phyloP scores from a whole-genome alignment of 2,113 vertebrate genomes.

The Alethe diademata region DNA sequence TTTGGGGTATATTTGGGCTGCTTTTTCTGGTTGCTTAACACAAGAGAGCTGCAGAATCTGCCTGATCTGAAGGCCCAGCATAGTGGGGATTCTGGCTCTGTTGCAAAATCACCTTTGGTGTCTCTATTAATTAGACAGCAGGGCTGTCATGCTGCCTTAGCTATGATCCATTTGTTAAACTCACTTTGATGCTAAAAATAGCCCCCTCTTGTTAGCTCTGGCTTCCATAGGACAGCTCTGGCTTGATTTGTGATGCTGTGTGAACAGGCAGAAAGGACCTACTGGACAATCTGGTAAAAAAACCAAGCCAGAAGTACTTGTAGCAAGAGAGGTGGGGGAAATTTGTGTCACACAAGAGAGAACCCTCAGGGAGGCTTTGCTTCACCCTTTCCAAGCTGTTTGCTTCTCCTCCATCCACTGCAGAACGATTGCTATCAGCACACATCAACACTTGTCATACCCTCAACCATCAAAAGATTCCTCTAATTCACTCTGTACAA shows the following conservation, averaged over 20 bases:
- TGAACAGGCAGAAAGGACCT: not conserved
- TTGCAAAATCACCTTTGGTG: slow-evolving; percentile 29
- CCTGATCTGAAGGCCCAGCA: not conserved
- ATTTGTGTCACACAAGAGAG: not conserved
- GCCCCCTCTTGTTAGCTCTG: not conserved
- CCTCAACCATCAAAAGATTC: not conserved
- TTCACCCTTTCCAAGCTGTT: not conserved
- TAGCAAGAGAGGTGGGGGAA: not conserved
- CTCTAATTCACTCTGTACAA: not conserved
- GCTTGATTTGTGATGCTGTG: not conserved
- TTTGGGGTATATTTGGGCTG: not conserved
- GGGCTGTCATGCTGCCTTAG: slow-evolving; percentile 32
- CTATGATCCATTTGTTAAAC: slow-evolving; percentile 32
- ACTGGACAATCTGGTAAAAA: not conserved
- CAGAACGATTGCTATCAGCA: not conserved
- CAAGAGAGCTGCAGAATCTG: not conserved
- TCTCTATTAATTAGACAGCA: slow-evolving; percentile 23
- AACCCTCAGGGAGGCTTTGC: not conserved
- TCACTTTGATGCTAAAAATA: slow-evolving; percentile 55
- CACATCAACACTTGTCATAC: not conserved
- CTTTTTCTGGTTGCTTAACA: not conserved
- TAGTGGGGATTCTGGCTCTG: slow-evolving; percentile 1
- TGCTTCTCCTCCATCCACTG: not conserved
- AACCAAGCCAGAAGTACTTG: not conserved
- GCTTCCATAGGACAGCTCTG: not conserved